Base-by-base conservation (phyloP, 2,797 vertebrate species). In the Anguilla megastoma region DNA sequence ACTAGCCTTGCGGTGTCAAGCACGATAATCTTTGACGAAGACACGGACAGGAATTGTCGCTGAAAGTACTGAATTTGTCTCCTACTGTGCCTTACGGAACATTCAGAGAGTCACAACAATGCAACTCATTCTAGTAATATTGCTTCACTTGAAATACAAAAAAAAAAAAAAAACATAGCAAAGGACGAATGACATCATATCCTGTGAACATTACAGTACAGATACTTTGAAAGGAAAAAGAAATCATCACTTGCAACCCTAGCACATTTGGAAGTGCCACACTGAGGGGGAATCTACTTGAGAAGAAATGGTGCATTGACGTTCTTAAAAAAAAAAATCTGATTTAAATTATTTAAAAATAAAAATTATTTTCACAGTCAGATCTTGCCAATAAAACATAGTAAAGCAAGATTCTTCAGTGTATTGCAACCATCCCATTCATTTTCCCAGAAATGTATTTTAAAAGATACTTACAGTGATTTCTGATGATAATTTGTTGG, bases 71-170 rank as follows among this genome's bases (percentile, higher is more conserved):
- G 94, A 92, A 94, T 93, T 92, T 88, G 95, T 96, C 97, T 98
- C 97, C 98, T 98, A 97, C 97, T 98, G 98, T 99, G 98, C 98
- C 98, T 99, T 99, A 99, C 96, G 96, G 97, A 99, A 98, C 96
- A 97, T 95, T 98, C 97, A 95, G 95, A 96, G 97, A 98, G 96
- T 98, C 95, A 96, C 95, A 96, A 97, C 97, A 99, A 98, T 98
- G 98, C 98, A 98, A 98, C 98, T 97, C 97, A 97, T 97, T 96
- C 97, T 95, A 91, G 96, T 96, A 97, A 97, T 97, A 97, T 95
- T 96, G 96, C 97, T 98, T 98, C 97, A 96, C 97, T 97, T 97
- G 95, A 97, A 97, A 97, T 95, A 95, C 94, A 95, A 93, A 90
- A 89, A 71, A 87, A 92, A 90, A 94, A 96, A 94, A 85, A 93